Conservation (phyloP, 2,888 invertebrate species). For the Meiosimyza decipiens region DNA sequence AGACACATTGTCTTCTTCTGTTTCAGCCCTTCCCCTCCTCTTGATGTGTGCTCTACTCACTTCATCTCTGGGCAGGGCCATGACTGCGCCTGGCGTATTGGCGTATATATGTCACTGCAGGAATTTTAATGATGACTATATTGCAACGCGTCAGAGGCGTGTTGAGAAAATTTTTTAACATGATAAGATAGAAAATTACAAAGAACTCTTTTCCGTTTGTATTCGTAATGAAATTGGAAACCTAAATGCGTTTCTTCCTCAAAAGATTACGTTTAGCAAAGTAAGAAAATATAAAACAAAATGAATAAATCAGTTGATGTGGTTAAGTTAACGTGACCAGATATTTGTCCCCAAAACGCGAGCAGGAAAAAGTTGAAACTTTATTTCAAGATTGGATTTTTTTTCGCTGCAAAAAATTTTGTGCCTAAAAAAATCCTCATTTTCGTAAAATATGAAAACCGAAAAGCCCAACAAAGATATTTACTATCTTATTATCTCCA, state of each 20-base stretch:
- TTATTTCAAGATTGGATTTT: no score
- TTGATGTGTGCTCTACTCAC: background rate
- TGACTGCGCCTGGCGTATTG: slow-evolving; percentile 33
- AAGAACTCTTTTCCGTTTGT: background rate
- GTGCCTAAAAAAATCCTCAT: no score
- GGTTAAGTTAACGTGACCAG: no score
- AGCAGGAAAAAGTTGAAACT: no score
- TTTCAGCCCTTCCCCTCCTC: background rate
- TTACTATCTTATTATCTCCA: no score
- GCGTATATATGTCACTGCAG: slow-evolving; percentile 52
- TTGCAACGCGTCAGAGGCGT: slow-evolving; percentile 49
- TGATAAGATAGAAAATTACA: background rate
- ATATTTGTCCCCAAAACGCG: no score
- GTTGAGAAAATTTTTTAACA: slow-evolving; percentile 18
- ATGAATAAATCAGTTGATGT: no score
- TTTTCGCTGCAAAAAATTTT: no score
- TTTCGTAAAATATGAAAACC: no score
- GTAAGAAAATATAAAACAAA: no score
- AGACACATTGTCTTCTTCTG: slow-evolving; percentile 46
- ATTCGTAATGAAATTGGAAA: background rate
- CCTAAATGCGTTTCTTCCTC: background rate
- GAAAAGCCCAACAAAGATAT: no score
- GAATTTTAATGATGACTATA: slow-evolving; percentile 62
- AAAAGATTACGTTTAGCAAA: no score
- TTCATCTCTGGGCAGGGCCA: slow-evolving; percentile 10